Percentiles rank a stretch among this genome's conserved stretches.
These are phyloP conservation scores for Australoheros scitulus DNA, from an alignment of 2,113 vertebrate species.

Conservation along the genomic window DNA sequence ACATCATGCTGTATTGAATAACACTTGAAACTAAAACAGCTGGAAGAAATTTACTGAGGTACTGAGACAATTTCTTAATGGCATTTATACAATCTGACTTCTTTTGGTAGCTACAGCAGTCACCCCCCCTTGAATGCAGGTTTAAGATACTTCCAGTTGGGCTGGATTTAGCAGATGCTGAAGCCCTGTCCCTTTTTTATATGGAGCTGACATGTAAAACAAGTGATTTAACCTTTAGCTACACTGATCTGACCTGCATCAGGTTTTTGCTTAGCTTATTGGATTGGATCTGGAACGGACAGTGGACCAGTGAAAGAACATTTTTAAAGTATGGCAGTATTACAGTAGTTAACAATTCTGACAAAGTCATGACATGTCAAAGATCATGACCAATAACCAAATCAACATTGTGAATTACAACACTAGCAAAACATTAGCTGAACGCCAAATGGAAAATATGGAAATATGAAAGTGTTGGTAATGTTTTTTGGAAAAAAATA, in stretches of 20 bases:
- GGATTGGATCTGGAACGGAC: background rate
- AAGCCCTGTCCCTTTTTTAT: background rate
- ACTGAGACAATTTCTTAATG: background rate
- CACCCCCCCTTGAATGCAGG: background rate
- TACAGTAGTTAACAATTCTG: background rate
- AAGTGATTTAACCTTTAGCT: background rate
- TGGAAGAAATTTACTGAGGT: background rate
- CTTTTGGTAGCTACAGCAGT: background rate
- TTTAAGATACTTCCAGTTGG: background rate
- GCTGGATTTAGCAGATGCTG: background rate
- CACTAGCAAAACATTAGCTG: background rate
- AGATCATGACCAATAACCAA: background rate
- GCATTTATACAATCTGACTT: background rate
- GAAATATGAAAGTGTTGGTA: background rate
- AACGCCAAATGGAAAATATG: background rate
- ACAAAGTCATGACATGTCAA: background rate
- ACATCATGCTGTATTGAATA: background rate
- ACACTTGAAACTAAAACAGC: background rate
- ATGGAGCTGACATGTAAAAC: background rate
- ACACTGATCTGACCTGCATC: background rate
- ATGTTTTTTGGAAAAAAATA: background rate
- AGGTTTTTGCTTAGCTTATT: background rate
- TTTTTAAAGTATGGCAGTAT: background rate
- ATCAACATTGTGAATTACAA: background rate
- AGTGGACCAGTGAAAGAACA: background rate